Percentiles rank a stretch among this genome's conserved stretches.
Evolutionary conservation across 1,140 invertebrate species (phyloP).

Genomic region (Drosophila albomicans): DNA sequence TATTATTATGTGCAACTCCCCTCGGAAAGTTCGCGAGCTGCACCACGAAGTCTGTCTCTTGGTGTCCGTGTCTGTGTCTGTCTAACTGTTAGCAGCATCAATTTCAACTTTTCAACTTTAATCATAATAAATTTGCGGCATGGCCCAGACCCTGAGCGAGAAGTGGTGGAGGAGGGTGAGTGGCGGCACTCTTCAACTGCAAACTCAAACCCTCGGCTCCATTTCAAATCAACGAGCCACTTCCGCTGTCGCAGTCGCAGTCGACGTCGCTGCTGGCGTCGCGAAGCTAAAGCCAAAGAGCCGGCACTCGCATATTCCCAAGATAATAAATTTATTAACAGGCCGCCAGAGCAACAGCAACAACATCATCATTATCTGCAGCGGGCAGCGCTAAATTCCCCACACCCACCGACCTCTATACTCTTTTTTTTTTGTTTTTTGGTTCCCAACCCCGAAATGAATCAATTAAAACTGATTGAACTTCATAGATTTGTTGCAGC

Average conservation of each 20-base stretch:
- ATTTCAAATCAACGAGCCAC: slow-evolving; percentile 76
- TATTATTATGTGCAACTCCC: slow-evolving; percentile 7
- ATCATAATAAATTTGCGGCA: slow-evolving; percentile 77
- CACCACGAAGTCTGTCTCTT: background rate
- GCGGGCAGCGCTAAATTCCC: slow-evolving; percentile 34
- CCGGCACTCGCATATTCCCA: slow-evolving; percentile 62
- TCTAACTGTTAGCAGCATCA: slow-evolving; percentile 58
- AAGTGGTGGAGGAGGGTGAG: background rate
- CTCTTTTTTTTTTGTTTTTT: background rate
- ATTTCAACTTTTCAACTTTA: slow-evolving; percentile 81
- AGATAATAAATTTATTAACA: slow-evolving; percentile 84
- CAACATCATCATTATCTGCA: slow-evolving; percentile 70
- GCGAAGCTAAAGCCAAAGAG: background rate
- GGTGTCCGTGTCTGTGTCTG: background rate
- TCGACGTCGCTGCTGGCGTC: background rate
- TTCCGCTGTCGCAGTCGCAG: slow-evolving; percentile 51
- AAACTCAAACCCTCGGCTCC: slow-evolving; percentile 44
- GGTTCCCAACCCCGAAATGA: slow-evolving; percentile 56
- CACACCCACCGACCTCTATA: background rate
- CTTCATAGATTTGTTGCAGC: slow-evolving; percentile 66
- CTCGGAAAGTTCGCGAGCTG: background rate
- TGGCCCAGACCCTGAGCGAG: slow-evolving; percentile 41
- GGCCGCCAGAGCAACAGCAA: slow-evolving; percentile 35
- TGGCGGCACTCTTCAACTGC: background rate
- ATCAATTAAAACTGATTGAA: slow-evolving; percentile 84